A percentile compares a stretch with the other conserved stretches of the same genome.
Evolutionary conservation across 2,113 vertebrate genomes (phyloP).

Genomic region (Grus americana): DNA sequence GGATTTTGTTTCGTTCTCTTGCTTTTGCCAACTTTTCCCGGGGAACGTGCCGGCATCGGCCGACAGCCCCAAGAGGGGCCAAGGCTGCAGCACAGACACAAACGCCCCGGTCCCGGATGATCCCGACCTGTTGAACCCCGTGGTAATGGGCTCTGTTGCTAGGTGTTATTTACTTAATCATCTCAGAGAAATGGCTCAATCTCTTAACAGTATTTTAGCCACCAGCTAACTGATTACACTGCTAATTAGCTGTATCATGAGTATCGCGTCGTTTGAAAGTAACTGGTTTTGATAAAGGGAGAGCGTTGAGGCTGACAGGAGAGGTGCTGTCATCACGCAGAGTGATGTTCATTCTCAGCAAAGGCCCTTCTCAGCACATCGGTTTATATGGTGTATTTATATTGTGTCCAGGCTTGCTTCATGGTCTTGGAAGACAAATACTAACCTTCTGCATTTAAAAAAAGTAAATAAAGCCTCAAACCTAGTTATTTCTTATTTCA

Average conservation of each 20-base stretch:
- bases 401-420: not conserved
- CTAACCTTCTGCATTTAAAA: not conserved
- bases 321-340: not conserved
- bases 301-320: not conserved
- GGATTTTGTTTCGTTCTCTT: not conserved
- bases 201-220: not conserved
- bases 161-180: not conserved
- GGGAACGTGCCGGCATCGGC: not conserved
- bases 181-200: not conserved
- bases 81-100: not conserved
- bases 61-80: not conserved
- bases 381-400: not conserved
- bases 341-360: not conserved
- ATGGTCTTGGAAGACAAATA: not conserved
- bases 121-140: not conserved
- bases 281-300: not conserved
- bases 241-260: not conserved
- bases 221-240: not conserved
- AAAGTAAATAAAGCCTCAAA: not conserved
- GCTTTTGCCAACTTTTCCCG: not conserved
- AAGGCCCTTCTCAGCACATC: not conserved
- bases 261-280: not conserved
- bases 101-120: not conserved
- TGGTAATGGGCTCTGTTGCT: not conserved
- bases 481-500: not conserved